A percentile compares a stretch with the other conserved stretches of the same genome.
These are phyloP conservation scores for Drosophila limbata DNA, from an alignment of 2,888 invertebrate genomes.

Conservation along the genomic window DNA sequence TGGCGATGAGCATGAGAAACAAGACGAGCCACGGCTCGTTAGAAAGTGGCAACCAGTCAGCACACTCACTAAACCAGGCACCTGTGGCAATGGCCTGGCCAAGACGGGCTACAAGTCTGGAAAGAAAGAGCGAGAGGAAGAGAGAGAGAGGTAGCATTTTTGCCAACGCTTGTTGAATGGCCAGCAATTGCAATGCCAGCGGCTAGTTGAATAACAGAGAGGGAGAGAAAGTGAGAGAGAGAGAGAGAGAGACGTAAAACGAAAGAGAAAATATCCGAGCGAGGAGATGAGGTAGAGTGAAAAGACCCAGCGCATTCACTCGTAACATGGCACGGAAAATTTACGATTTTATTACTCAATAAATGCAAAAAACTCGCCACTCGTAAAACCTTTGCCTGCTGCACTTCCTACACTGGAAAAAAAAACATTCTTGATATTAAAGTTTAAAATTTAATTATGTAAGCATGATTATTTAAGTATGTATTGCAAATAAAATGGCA, in stretches of 20 bases:
- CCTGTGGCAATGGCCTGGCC: slow-evolving; percentile 50
- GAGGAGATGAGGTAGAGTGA: not conserved
- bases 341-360: slow-evolving; percentile 80
- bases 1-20: slow-evolving; percentile 9
- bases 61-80: slow-evolving; percentile 34
- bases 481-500: no score
- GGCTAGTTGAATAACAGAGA: slow-evolving; percentile 10
- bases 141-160: slow-evolving; percentile 28
- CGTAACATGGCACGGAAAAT: slow-evolving; percentile 72
- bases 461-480: no score
- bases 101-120: slow-evolving; percentile 11
- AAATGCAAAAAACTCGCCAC: slow-evolving; percentile 76
- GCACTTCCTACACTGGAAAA: slow-evolving; percentile 19
- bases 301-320: slow-evolving; percentile 58
- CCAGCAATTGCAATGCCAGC: slow-evolving; percentile 63
- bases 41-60: slow-evolving; percentile 29
- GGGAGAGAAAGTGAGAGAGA: not conserved
- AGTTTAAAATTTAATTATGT: no score
- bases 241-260: not conserved
- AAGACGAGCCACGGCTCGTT: slow-evolving; percentile 21
- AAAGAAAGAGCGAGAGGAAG: not conserved
- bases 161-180: slow-evolving; percentile 69
- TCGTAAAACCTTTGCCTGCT: slow-evolving; percentile 61
- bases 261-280: not conserved
- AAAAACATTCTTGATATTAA: no score